Conservation (phyloP, 2,113 vertebrate genomes). For the Ceyx margarethae region DNA sequence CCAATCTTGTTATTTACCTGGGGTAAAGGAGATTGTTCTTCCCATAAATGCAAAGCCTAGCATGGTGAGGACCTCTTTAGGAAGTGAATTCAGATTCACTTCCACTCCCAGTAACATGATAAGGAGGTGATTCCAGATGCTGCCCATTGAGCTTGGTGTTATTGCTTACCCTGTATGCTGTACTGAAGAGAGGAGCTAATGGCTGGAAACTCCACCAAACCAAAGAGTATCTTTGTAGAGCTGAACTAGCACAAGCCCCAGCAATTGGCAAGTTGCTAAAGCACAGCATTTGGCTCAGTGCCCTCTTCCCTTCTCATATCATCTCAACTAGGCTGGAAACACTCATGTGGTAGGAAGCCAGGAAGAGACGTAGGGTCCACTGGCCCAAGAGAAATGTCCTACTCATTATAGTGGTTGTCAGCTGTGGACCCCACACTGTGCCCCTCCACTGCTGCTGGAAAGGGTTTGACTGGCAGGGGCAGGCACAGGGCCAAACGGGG, state of each 20-base stretch:
- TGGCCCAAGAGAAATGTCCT: neutral
- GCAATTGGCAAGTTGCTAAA: constrained; percentile 20
- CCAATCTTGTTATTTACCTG: neutral
- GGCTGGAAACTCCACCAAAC: neutral
- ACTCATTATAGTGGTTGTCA: neutral
- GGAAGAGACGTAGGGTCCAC: neutral
- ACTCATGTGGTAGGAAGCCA: neutral
- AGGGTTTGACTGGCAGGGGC: neutral
- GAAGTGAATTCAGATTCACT: no score
- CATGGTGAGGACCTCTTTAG: neutral
- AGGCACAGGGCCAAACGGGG: neutral
- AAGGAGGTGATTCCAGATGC: neutral
- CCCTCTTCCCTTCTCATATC: neutral
- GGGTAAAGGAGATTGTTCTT: neutral
- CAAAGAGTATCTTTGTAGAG: neutral
- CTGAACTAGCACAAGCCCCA: neutral
- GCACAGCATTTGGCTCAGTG: neutral
- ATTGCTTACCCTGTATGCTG: neutral
- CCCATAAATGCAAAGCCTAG: neutral
- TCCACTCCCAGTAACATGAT: neutral
- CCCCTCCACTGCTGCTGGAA: neutral
- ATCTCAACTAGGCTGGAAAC: neutral
- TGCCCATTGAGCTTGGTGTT: neutral
- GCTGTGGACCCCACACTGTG: neutral
- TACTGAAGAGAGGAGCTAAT: neutral